Conservation (phyloP, 1,140 invertebrate species). For the Samia ricini region DNA sequence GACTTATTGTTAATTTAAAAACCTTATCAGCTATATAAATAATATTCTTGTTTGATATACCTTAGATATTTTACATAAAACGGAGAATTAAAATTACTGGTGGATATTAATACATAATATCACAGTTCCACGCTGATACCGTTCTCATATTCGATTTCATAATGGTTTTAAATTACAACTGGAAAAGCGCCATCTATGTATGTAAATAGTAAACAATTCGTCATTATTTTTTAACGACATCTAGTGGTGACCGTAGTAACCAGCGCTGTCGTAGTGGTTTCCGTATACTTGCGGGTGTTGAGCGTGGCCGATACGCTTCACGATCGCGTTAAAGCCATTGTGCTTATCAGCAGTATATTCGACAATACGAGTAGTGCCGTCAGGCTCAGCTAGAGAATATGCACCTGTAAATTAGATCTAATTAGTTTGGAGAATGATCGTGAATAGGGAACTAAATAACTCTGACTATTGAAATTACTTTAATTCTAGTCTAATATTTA, state of each 20-base stretch:
- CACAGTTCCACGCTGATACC: slow-evolving; percentile 24
- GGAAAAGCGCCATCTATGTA: slow-evolving; percentile 29
- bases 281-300: slow-evolving; percentile 67
- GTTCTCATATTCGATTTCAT: not conserved
- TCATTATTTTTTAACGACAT: slow-evolving; percentile 30
- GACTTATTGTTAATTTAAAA: not conserved
- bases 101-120: slow-evolving; percentile 22
- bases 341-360: slow-evolving; percentile 77
- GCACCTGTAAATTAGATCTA: slow-evolving; percentile 52
- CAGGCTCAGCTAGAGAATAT: slow-evolving; percentile 79
- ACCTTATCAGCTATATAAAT: not conserved
- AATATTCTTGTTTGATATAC: not conserved
- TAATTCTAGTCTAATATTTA: no score
- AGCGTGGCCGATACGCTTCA: slow-evolving; percentile 76
- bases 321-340: slow-evolving; percentile 78
- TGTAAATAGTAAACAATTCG: slow-evolving; percentile 3
- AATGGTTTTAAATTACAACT: slow-evolving; percentile 10
- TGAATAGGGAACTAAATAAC: no score
- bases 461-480: no score
- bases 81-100: not conserved
- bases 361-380: slow-evolving; percentile 78
- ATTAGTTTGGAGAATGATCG: no score
- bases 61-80: not conserved
- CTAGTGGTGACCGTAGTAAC: slow-evolving; percentile 62
- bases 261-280: slow-evolving; percentile 37